A percentile compares a stretch with the other conserved stretches of the same genome.
phyloP scores from a whole-genome alignment of 2,888 invertebrate species.

The Zootermopsis nevadensis region DNA sequence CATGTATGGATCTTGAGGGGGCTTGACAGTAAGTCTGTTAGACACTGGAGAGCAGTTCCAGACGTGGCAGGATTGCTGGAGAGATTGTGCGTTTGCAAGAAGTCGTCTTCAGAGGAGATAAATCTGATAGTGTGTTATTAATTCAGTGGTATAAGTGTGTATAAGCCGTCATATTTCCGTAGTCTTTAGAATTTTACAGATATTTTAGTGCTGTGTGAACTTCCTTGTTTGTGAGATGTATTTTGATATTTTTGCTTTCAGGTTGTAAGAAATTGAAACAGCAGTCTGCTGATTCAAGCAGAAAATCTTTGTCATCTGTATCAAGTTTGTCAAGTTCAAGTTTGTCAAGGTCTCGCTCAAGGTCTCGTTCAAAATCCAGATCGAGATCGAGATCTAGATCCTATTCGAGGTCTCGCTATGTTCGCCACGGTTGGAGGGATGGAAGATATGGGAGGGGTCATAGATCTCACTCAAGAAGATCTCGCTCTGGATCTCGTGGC shows the following conservation, averaged over 20 bases:
- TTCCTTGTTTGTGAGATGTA: not conserved
- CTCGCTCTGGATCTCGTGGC: conserved; percentile 17
- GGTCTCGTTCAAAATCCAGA: conserved; percentile 57
- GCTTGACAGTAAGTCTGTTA: no score
- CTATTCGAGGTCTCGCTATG: conserved; percentile 39
- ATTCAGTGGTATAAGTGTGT: no score
- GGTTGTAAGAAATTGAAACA: not conserved
- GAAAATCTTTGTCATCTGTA: conserved; percentile 61
- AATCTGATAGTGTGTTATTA: no score
- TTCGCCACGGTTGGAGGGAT: conserved; percentile 18
- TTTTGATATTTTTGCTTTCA: not conserved
- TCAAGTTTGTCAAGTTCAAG: conserved; percentile 60
- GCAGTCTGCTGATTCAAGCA: not conserved
- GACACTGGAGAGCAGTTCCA: no score
- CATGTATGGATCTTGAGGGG: no score
- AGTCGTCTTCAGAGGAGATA: no score
- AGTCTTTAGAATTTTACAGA: no score
- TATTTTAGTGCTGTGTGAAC: not conserved
- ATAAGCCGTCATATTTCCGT: no score
- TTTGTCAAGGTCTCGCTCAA: conserved; percentile 57
- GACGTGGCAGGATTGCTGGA: no score
- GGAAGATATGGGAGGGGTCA: not conserved
- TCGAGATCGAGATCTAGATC: conserved; percentile 51
- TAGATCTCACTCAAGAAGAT: not conserved
- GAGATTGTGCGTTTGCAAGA: no score